Percentiles rank a stretch among this genome's conserved stretches.
phyloP scores from a whole-genome alignment of 2,113 vertebrate species.

The Toxotes chatareus region DNA sequence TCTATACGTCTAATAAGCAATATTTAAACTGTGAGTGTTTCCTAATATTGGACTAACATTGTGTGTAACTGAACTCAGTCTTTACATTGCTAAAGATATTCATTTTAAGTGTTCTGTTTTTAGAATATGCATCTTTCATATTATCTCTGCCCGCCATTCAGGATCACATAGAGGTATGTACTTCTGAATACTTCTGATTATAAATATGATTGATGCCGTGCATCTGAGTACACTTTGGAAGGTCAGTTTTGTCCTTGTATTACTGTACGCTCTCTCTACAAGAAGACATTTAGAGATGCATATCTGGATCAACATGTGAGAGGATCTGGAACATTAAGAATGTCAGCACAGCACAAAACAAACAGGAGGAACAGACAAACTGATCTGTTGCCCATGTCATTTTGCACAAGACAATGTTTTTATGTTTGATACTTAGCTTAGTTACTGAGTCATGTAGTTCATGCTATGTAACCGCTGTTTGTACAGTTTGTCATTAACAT shows the following conservation, averaged over 20 bases:
- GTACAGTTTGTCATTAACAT: constrained; percentile 8
- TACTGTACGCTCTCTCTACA: constrained; percentile 10
- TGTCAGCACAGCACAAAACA: neutral
- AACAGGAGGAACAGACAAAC: neutral
- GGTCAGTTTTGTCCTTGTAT: constrained; percentile 35
- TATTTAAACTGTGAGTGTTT: constrained; percentile 36
- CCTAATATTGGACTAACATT: constrained; percentile 26
- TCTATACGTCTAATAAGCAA: constrained; percentile 29
- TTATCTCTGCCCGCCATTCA: constrained; percentile 16
- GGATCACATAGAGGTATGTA: constrained; percentile 26
- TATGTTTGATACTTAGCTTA: constrained; percentile 26
- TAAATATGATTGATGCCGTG: constrained; percentile 57
- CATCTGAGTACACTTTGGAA: constrained; percentile 42
- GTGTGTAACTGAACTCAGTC: constrained; percentile 22
- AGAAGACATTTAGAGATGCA: neutral
- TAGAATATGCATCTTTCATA: constrained; percentile 6
- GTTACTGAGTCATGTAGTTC: constrained; percentile 52
- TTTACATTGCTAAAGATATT: constrained; percentile 50
- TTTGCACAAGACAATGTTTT: constrained; percentile 57
- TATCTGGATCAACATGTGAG: neutral
- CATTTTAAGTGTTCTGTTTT: constrained; percentile 38
- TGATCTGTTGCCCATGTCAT: neutral
- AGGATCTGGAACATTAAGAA: neutral
- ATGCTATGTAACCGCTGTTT: constrained; percentile 6
- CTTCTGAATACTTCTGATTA: constrained; percentile 37